These are phyloP conservation scores for Genyomyrus donnyi DNA, from an alignment of 2,113 vertebrate species.

Conservation along the genomic window DNA sequence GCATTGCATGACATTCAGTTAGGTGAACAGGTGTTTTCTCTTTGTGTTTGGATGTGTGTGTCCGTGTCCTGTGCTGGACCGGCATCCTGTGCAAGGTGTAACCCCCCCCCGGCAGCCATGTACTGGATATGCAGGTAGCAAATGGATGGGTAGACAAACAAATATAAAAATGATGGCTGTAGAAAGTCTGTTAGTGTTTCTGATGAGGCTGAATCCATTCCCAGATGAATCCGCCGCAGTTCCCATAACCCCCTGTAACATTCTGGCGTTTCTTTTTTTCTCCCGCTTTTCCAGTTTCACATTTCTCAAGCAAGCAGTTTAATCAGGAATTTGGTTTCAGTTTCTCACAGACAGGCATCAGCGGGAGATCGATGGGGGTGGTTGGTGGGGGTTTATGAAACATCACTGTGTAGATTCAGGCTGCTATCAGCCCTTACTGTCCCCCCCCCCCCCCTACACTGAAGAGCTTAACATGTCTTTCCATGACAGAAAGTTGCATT, in stretches of 20 bases:
- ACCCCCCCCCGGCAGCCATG: background rate
- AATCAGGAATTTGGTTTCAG: conserved; percentile 30
- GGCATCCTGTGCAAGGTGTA: background rate
- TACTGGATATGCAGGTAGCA: background rate
- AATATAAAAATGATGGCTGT: background rate
- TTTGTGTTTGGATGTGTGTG: background rate
- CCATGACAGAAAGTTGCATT: conserved; percentile 14
- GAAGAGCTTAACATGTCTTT: background rate
- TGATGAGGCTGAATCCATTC: conserved; percentile 23
- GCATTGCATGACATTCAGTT: background rate
- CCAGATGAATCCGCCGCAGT: background rate
- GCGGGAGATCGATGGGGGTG: conserved; percentile 6
- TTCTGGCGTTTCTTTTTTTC: background rate
- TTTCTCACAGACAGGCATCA: conserved; percentile 28
- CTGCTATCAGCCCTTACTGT: background rate
- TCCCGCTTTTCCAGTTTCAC: conserved; percentile 19
- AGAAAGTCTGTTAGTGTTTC: background rate
- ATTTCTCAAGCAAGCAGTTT: conserved; percentile 26
- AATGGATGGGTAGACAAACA: background rate
- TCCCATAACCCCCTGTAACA: conserved; percentile 9
- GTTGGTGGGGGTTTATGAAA: conserved; percentile 16
- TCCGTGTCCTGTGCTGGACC: background rate
- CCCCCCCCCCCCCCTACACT: background rate
- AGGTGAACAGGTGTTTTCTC: background rate
- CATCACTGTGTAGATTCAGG: background rate